Evolutionary conservation across 2,797 vertebrate species (phyloP).

Genomic region (Chelmon rostratus): DNA sequence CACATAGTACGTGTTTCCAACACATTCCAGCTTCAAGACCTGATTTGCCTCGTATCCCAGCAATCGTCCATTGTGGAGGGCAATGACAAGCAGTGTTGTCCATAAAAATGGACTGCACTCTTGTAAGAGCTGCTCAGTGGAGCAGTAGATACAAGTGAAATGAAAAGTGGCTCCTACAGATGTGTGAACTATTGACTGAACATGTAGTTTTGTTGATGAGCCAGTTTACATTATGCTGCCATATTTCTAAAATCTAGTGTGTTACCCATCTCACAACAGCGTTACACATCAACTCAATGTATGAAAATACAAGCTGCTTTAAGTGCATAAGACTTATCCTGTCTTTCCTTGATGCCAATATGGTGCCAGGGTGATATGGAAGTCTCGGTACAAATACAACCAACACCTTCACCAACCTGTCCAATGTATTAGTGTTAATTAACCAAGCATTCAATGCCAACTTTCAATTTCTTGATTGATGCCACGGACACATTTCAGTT

Average conservation of each 20-base stretch:
- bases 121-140: conserved; percentile 29
- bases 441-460: background rate
- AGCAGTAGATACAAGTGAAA: conserved; percentile 35
- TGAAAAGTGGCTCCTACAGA: conserved; percentile 28
- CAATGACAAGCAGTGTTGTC: conserved; percentile 25
- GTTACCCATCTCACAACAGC: background rate
- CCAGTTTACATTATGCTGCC: background rate
- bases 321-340: background rate
- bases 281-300: background rate
- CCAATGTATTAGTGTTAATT: too few species aligned
- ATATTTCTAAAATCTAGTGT: background rate
- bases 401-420: too few species aligned
- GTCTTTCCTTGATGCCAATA: background rate
- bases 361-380: too few species aligned
- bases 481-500: background rate
- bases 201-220: conserved; percentile 10
- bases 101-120: background rate
- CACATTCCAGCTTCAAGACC: background rate
- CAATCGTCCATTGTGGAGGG: conserved; percentile 2
- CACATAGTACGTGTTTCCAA: conserved; percentile 1
- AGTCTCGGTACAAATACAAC: too few species aligned
- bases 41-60: conserved; percentile 17
- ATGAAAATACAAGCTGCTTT: background rate
- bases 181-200: conserved; percentile 29
- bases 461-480: background rate